Evolutionary conservation across 1,140 invertebrate species (phyloP).

Genomic region (Drosophila trapezifrons): DNA sequence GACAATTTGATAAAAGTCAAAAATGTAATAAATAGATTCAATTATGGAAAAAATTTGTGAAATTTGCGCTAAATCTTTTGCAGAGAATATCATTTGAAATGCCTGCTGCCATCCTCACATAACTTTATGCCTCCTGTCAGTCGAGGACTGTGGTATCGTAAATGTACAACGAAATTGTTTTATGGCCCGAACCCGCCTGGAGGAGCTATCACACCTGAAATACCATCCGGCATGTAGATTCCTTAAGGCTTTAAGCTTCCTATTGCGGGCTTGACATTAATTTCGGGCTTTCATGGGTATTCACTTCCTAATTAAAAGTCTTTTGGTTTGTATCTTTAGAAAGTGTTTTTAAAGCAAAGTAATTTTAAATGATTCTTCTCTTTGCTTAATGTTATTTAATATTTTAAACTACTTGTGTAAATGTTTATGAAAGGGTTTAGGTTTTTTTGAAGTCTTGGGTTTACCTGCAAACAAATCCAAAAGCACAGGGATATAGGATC

Average conservation of each 20-base stretch:
- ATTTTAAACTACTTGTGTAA: neutral
- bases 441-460: neutral
- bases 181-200: conserved; percentile 13
- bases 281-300: neutral
- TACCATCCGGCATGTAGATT: conserved; percentile 4
- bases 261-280: neutral
- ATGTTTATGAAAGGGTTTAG: neutral
- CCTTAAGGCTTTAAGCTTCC: conserved; percentile 1
- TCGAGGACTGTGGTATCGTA: conserved; percentile 30
- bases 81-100: neutral
- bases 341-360: no score
- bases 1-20: conserved; percentile 89
- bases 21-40: conserved; percentile 11
- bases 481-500: conserved; percentile 77
- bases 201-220: conserved; percentile 19
- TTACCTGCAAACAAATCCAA: conserved; percentile 79
- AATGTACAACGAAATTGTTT: conserved; percentile 60
- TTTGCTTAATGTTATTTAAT: no score
- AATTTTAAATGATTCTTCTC: no score
- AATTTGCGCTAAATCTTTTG: neutral
- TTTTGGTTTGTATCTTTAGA: neutral
- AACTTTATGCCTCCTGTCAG: neutral
- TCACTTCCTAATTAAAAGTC: conserved; percentile 9
- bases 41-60: conserved; percentile 3
- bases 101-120: neutral